Base-by-base conservation (phyloP, 2,888 invertebrate species). In the Agrotis ipsilon region DNA sequence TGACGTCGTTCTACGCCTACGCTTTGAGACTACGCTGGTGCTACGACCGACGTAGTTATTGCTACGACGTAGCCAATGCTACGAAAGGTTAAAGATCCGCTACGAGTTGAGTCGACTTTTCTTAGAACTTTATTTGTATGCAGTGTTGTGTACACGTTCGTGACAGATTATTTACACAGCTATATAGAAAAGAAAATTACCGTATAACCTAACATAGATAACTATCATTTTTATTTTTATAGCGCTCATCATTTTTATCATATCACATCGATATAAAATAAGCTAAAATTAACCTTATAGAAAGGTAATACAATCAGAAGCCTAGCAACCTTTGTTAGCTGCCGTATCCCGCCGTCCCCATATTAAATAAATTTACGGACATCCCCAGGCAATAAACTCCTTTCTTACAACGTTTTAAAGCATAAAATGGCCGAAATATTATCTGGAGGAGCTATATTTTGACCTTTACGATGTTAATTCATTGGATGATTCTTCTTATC, bases 351-450 rank as follows among this genome's bases (percentile, higher is more conserved):
- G 1, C 54, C 78, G 46, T 70, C 65, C 73, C 62, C 59, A 55
- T 69, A 78, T 74, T 80, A 78, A 71, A 81, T 72, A 79, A 82
- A 82, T 82, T 86, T 78, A 83, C 68, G 63, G 70, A 80, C 61
- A 75, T 72, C 78, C 69, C 21, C 60, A 61, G 71, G 83, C 84
- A 74, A 80, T 84, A 87, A 87, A 84, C 78, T 86, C 79, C 72
- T 80, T 78, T 74, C 78, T 79, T 70, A 74, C 68, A 68, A 62
- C 66, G 72, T 73, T 78, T 80, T 80, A 73, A 72, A 75, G 74
- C 59, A 45, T 76, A 68, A 80, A 77, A 75, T 78, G 64, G 78
- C 81, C 68, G 65, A 72, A 72, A 71, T 78, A 78, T 79, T 75
- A 82, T 72, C 71, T 46, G 18, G 61, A 60, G 64, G 67, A 58